Base-by-base conservation (phyloP, 2,797 vertebrate genomes). In the Crocodylus rhombifer region DNA sequence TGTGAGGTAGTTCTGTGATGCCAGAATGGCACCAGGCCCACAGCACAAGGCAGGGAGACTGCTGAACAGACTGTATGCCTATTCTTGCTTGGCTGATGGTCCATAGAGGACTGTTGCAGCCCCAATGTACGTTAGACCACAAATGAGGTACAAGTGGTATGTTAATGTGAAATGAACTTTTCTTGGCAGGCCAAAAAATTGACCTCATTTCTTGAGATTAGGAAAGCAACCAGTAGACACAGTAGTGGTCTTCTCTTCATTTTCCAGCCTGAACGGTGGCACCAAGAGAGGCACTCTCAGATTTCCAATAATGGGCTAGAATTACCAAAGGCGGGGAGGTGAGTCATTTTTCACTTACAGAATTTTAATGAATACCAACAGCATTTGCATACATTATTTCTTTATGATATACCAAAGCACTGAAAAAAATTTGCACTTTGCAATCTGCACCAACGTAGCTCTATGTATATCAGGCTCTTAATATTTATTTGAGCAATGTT, bases 311-410 rank as follows among this genome's bases (percentile, higher is more conserved):
- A 84, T 64, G 92, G 96, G 92, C 83, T 97, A 87, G 96, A 97
- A 97, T 98, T 97, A 97, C 96, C 75, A 14, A 92, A 96, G 83
- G 92, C 60, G 92, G 91, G 94, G 95, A 93, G 86, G 91, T 97
- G 97, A 97, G 93, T 97, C 97, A 97, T 93, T 96, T 89, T 91
- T 95, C 71, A 89, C 93, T 95, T 95, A 85, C 86, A 92, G 90
- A 88, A 96, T 94, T 92, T 96, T 92, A 97, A 96, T 96, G 93
- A 95, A 91, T 95, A 57, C 94, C 97, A 97, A 97, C 96, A 97
- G 88, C 62, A 96, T 92, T 97, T 96, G 92, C 88, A 95, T 92
- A 88, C 91, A 82, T 94, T 97, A 96, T 97, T 91, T 88, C 95
- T 97, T 91, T 95, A 51, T 87, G 91, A 89, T 79, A 89, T 80